phyloP scores from a whole-genome alignment of 2,797 vertebrate species.

The Poecilia wingei region DNA sequence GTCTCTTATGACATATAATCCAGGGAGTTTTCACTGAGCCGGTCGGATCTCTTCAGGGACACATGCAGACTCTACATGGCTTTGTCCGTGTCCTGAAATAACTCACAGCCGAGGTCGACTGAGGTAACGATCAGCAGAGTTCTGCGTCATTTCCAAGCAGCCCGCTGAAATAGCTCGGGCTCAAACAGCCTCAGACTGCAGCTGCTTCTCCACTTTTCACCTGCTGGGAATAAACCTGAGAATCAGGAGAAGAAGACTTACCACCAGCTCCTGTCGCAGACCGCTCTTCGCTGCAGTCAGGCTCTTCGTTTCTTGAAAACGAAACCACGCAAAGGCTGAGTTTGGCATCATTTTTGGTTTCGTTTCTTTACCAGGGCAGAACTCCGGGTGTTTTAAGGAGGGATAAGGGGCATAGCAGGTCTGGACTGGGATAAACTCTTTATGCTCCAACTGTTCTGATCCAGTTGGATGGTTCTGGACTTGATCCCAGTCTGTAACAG shows the following conservation, averaged over 20 bases:
- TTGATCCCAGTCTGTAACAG: not conserved
- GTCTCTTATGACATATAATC: not conserved
- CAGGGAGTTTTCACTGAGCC: not conserved
- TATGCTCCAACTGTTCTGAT: not conserved
- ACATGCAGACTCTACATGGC: not conserved
- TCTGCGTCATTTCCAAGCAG: not conserved
- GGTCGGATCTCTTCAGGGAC: fast-evolving
- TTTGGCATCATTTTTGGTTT: conserved; percentile 44
- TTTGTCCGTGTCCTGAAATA: not conserved
- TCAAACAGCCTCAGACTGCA: too few relatives aligned
- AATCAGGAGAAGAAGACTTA: conserved; percentile 34
- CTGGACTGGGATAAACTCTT: not conserved
- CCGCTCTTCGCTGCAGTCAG: conserved; percentile 17
- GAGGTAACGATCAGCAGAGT: conserved; percentile 10
- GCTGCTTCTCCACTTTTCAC: not conserved
- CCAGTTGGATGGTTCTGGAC: not conserved
- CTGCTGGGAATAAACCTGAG: not conserved
- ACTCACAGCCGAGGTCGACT: conserved; percentile 1
- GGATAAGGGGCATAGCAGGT: not conserved
- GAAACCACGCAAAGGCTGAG: conserved; percentile 14
- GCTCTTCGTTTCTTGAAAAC: conserved; percentile 10
- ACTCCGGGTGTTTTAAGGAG: not conserved
- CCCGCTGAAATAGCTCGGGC: not conserved
- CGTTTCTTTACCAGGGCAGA: conserved; percentile 13
- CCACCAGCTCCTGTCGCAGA: conserved; percentile 16